Conservation (phyloP, 1,140 invertebrate species). For the Temnothorax longispinosus region DNA sequence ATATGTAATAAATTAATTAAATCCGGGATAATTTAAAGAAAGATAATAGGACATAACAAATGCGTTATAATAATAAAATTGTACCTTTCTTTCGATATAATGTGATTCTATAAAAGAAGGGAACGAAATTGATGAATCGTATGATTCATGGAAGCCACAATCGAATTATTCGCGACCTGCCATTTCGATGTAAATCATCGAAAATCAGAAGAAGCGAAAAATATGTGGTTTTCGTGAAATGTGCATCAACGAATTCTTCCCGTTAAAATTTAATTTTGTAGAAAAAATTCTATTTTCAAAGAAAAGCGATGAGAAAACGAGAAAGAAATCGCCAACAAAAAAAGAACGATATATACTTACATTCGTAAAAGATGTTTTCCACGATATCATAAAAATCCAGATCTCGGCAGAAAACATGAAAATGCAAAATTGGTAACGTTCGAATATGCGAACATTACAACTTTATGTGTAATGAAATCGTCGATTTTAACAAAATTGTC, state of each 20-base stretch:
- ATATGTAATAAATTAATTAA: not conserved
- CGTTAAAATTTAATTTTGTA: not conserved
- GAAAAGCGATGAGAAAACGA: too few relatives aligned
- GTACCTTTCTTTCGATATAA: not conserved
- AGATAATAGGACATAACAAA: not conserved
- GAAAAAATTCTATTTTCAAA: not conserved
- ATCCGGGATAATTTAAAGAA: not conserved
- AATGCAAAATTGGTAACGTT: not conserved
- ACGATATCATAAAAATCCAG: not conserved
- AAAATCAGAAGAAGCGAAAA: conserved; percentile 18
- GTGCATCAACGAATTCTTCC: not conserved
- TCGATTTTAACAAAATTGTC: not conserved
- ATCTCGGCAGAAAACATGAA: not conserved
- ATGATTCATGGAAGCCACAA: not conserved
- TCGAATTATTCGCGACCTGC: not conserved
- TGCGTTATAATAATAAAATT: not conserved
- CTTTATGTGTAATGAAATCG: not conserved
- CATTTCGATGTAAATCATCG: conserved; percentile 37
- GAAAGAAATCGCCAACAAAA: not conserved
- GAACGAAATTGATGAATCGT: not conserved
- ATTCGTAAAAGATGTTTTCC: not conserved
- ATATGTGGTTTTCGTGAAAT: not conserved
- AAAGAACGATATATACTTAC: not conserved
- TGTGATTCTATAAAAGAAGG: not conserved
- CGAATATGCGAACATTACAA: too few relatives aligned